Evolutionary conservation across 2,797 vertebrate genomes (phyloP).

Genomic region (Sebastiscus albofasciatus): DNA sequence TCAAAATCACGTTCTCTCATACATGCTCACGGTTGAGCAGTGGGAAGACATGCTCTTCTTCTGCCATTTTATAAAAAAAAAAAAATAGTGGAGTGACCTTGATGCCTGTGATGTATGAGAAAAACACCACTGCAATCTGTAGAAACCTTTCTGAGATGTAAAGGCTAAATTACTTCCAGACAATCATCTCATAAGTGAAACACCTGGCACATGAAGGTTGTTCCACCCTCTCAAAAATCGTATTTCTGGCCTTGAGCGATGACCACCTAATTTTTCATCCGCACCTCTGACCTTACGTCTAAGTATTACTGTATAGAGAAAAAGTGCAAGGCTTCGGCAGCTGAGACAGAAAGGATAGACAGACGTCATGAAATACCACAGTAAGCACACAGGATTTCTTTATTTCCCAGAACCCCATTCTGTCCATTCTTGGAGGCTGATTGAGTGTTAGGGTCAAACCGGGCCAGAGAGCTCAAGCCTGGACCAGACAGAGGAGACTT

Average conservation of each 20-base stretch:
- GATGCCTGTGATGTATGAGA: conserved; percentile 47
- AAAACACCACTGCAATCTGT: conserved; percentile 41
- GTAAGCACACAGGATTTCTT: conserved; percentile 52
- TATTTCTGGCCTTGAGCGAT: conserved; percentile 56
- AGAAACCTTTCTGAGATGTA: conserved; percentile 57
- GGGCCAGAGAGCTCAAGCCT: not conserved
- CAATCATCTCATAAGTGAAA: conserved; percentile 59
- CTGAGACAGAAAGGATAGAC: conserved; percentile 25
- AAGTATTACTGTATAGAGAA: conserved; percentile 30
- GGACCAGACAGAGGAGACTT: not conserved
- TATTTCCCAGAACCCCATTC: conserved; percentile 51
- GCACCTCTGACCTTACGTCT: conserved; percentile 62
- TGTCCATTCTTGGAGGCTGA: conserved; percentile 50
- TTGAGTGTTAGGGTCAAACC: conserved; percentile 10
- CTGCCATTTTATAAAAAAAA: conserved; percentile 41
- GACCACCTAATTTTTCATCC: conserved; percentile 62
- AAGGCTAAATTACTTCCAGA: conserved; percentile 72
- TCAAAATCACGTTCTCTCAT: conserved; percentile 44
- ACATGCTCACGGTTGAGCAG: conserved; percentile 42
- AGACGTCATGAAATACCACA: conserved; percentile 53
- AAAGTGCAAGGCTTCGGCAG: conserved; percentile 10
- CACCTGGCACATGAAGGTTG: conserved; percentile 41
- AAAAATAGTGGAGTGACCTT: conserved; percentile 36
- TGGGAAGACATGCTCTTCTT: conserved; percentile 38
- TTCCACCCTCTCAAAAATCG: conserved; percentile 52